Evolutionary conservation across 2,888 invertebrate species (phyloP).

Genomic region (Diaphora mendica): DNA sequence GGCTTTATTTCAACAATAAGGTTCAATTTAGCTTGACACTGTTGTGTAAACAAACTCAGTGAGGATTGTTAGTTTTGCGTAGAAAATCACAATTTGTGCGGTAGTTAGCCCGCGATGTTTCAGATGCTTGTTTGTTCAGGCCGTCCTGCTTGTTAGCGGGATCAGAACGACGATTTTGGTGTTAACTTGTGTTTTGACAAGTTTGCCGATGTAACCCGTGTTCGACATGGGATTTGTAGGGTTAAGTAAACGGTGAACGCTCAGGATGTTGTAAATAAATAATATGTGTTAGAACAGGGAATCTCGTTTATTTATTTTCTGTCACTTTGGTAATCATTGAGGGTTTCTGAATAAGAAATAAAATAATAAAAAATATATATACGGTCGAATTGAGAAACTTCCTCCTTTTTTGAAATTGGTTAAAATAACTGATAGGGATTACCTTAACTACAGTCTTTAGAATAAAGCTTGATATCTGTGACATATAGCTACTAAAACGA

Average conservation of each 20-base stretch:
- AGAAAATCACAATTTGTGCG: slow-evolving; percentile 63
- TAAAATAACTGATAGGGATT: no score
- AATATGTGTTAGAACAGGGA: neutral
- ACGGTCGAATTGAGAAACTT: no score
- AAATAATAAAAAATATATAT: neutral
- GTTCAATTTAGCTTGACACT: slow-evolving; percentile 32
- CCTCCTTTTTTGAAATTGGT: no score
- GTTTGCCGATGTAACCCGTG: slow-evolving; percentile 24
- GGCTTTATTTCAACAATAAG: slow-evolving; percentile 19
- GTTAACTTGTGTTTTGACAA: slow-evolving; percentile 54
- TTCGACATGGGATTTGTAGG: slow-evolving; percentile 15
- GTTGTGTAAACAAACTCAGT: slow-evolving; percentile 25
- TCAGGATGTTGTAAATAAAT: slow-evolving; percentile 18
- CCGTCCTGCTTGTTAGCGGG: slow-evolving; percentile 51
- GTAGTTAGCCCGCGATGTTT: slow-evolving; percentile 61
- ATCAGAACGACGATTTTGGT: slow-evolving; percentile 47
- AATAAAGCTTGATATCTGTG: no score
- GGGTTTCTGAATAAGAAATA: neutral
- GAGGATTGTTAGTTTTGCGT: slow-evolving; percentile 64
- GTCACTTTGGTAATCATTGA: neutral
- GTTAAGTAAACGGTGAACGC: slow-evolving; percentile 13
- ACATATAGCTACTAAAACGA: no score
- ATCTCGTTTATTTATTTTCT: neutral
- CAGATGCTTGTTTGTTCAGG: slow-evolving; percentile 66
- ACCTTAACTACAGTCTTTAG: no score